phyloP scores from a whole-genome alignment of 2,113 vertebrate species.

The Cebus imitator region DNA sequence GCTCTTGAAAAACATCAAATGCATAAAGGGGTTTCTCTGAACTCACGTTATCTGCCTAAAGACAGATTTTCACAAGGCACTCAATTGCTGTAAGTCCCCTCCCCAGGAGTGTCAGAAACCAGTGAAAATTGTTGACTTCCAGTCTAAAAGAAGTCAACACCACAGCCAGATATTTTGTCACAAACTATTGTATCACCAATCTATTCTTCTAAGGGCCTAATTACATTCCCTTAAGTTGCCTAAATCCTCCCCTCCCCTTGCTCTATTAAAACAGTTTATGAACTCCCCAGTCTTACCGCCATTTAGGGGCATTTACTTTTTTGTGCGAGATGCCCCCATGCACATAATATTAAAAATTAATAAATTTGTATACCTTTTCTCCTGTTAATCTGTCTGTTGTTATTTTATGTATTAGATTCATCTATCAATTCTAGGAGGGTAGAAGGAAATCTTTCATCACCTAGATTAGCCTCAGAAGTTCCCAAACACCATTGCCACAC shows the following conservation, averaged over 20 bases:
- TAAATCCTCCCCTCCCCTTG: background rate
- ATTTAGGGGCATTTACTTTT: background rate
- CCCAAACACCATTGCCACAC: background rate
- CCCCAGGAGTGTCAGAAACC: background rate
- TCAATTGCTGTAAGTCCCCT: background rate
- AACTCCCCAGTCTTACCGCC: background rate
- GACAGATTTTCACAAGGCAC: background rate
- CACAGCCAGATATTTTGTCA: background rate
- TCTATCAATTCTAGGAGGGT: background rate
- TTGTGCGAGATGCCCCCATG: background rate
- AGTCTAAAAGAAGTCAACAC: background rate
- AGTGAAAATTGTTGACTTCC: background rate
- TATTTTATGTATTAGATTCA: background rate
- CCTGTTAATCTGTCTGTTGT: background rate
- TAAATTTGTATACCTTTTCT: background rate
- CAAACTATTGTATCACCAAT: background rate
- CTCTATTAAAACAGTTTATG: background rate
- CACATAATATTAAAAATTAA: background rate
- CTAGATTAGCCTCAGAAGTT: background rate
- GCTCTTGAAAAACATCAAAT: background rate
- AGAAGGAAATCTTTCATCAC: background rate
- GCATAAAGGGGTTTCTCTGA: background rate
- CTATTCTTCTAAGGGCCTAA: background rate
- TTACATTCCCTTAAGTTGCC: background rate
- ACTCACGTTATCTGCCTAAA: background rate